Conservation (phyloP, 2,888 invertebrate species). For the Hermaeophaga mercurialis region DNA sequence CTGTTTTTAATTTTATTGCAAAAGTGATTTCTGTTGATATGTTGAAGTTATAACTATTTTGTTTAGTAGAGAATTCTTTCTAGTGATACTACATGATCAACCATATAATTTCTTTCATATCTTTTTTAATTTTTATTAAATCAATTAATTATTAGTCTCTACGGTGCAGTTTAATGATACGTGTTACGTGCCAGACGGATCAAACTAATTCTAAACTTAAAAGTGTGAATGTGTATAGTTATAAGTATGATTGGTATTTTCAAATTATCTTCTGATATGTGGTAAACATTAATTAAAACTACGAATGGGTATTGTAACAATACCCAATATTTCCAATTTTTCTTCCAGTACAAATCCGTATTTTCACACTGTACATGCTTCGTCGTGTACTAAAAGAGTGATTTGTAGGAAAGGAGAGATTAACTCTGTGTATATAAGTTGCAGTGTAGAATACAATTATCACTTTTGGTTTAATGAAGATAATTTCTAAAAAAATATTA, state of each 20-base stretch:
- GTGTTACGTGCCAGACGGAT: constrained; percentile 5
- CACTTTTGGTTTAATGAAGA: too few species aligned
- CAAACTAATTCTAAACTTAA: constrained; percentile 10
- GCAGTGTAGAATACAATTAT: too few species aligned
- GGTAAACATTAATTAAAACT: background rate
- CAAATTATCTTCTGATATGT: constrained; percentile 5
- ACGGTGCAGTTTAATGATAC: background rate
- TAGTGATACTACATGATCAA: too few species aligned
- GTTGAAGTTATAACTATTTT: background rate
- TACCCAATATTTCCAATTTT: constrained; percentile 9
- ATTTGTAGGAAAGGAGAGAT: background rate
- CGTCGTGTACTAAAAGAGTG: constrained; percentile 28
- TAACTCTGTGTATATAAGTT: too few species aligned
- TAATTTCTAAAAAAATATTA: too few species aligned
- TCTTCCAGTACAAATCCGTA: constrained; percentile 27
- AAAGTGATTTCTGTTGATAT: background rate
- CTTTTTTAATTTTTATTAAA: background rate
- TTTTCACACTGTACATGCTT: constrained; percentile 15
- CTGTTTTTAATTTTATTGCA: background rate
- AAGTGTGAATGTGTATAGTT: constrained; percentile 17
- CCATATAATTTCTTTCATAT: too few species aligned
- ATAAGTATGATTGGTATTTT: constrained; percentile 13
- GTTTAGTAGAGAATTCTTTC: too few species aligned
- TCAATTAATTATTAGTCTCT: background rate
- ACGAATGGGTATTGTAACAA: background rate